Evolutionary conservation across 30 jellyfish, hydroid and myxozoan genomes (phyloP).

Genomic region (Aurelia coerulea): DNA sequence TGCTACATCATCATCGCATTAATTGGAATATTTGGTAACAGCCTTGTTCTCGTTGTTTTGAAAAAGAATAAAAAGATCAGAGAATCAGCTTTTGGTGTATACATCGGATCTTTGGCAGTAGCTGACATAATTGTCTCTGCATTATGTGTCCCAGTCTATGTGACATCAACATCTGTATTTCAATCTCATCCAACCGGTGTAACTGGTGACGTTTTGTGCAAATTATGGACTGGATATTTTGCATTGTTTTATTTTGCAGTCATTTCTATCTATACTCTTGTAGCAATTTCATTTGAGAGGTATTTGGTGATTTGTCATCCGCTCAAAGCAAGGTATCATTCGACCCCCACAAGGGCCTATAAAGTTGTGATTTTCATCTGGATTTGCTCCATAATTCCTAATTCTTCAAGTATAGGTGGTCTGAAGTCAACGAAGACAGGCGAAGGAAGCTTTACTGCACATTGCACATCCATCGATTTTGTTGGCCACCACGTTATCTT

Average conservation of each 20-base stretch:
- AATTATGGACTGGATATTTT: constrained; percentile 41
- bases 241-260: constrained; percentile 49
- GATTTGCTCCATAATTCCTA: constrained; percentile 37
- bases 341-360: constrained; percentile 41
- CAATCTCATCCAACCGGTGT: constrained; percentile 39
- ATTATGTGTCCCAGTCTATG: no score
- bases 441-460: constrained; percentile 51
- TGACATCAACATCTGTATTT: constrained; percentile 6
- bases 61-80: no score
- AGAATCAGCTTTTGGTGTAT: no score
- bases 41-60: constrained; percentile 6
- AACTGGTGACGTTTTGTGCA: constrained; percentile 56
- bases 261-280: constrained; percentile 35
- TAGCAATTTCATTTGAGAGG: constrained; percentile 51
- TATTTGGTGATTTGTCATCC: constrained; percentile 54
- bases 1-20: neutral
- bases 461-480: constrained; percentile 24
- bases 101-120: no score
- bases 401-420: constrained; percentile 20
- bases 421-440: constrained; percentile 1
- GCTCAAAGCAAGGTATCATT: constrained; percentile 10
- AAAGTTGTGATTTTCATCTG: constrained; percentile 21
- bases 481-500: neutral
- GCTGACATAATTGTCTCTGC: no score
- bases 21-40: constrained; percentile 37